Conservation (phyloP, 2,888 invertebrate genomes). For the Loripinus fragilis region DNA sequence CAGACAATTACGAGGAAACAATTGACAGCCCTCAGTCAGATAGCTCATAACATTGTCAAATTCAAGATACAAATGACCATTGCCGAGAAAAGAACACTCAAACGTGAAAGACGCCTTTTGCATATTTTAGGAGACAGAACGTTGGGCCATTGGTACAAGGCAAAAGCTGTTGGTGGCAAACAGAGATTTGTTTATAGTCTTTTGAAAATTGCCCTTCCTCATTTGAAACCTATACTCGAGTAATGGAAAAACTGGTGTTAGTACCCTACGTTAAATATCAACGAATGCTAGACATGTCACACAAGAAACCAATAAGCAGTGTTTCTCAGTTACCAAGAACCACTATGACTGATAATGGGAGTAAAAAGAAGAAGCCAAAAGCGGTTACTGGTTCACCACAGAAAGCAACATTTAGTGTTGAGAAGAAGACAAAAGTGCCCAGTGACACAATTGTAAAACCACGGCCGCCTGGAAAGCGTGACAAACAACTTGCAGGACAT, state of each 20-base stretch:
- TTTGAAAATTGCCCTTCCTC: background rate
- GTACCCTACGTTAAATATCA: slow-evolving; percentile 35
- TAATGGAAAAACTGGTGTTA: slow-evolving; percentile 37
- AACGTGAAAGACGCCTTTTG: background rate
- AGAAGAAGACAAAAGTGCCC: background rate
- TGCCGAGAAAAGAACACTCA: background rate
- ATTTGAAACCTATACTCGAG: slow-evolving; percentile 7
- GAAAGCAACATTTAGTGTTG: too few species aligned
- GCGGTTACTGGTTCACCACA: too few species aligned
- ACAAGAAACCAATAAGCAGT: background rate
- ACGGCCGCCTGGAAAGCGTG: slow-evolving; percentile 21
- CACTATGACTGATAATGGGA: background rate
- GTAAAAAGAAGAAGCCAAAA: too few species aligned
- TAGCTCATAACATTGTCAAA: slow-evolving; percentile 21
- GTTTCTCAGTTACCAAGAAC: background rate
- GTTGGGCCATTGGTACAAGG: background rate
- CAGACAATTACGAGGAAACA: slow-evolving; percentile 32
- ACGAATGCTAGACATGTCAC: background rate
- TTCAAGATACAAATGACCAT: background rate
- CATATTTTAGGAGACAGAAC: slow-evolving; percentile 15
- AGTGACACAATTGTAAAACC: background rate
- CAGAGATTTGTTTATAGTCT: background rate
- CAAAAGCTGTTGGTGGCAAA: background rate
- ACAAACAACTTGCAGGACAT: background rate
- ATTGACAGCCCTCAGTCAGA: slow-evolving; percentile 30